Evolutionary conservation across 2,113 vertebrate species (phyloP), one percentile per base, ranked within the genome.

Genomic region (Gambusia affinis): DNA sequence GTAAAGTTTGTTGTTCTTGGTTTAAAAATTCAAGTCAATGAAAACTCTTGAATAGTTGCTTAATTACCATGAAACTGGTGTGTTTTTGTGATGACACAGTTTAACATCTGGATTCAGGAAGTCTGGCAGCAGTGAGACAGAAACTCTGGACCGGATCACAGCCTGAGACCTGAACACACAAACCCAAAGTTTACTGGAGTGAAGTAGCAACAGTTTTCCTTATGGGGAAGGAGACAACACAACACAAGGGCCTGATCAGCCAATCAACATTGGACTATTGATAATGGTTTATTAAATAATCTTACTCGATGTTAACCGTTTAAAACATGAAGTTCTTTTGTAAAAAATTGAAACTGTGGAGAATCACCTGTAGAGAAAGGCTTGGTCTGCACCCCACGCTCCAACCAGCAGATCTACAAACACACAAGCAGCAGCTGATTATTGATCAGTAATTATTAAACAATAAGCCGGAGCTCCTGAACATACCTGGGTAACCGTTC

Each of bases 51-150:
- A 57, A 57, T 8, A 57, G 39, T 6, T 7, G 24, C 1, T 29
- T 12, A 57, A 12, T 73, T 74, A 82, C 80, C 80, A 82, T 37
- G 75, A 70, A 6, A 82, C 61, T 30, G 27, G 27, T 2, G 22
- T 39, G n/a, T 28, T 39, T 62, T 4, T 22, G 27, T 2, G 19
- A 12, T 42, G 33, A 42, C 81, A 83, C 28, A 30, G 54, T 67
- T 79, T 83, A 12, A 75, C 63, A 0, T 83, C 67, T 67, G 81
- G 81, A 71, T 83, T 75, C 42, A 83, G 72, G 63, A 79, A 83
- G 63, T 83, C 81, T 0, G 81, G 81, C n/a, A 71, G 42, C 19
- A 83, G 57, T 67, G 67, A 42, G 7, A 83, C 10, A 12, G 57
- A 60, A 17, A 79, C 62, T 64, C 24, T 67, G 81, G 76, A 71